A percentile compares a stretch with the other conserved stretches of the same genome.
Evolutionary conservation across 2,888 invertebrate genomes (phyloP).

Genomic region (Tenthredo scrophulariae): DNA sequence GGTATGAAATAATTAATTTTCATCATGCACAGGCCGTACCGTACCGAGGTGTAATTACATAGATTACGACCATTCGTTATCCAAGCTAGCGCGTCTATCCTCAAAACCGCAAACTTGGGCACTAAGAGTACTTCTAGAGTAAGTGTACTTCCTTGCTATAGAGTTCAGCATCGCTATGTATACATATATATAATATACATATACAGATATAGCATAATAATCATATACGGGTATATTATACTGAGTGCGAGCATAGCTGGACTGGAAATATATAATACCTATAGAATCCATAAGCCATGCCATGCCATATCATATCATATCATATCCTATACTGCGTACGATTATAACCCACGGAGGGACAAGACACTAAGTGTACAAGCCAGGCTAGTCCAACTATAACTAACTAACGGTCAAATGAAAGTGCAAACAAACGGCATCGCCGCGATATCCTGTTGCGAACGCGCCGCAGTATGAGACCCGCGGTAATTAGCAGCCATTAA

Average conservation of each 20-base stretch:
- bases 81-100: constrained; percentile 10
- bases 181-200: not conserved
- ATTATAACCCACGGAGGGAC: not conserved
- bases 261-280: not conserved
- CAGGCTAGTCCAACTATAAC: constrained; percentile 30
- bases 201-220: not conserved
- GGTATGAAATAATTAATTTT: constrained; percentile 41
- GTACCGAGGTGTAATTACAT: constrained; percentile 46
- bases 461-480: constrained; percentile 17
- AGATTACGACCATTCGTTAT: constrained; percentile 43
- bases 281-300: constrained; percentile 15
- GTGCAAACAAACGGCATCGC: constrained; percentile 53
- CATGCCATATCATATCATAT: not conserved
- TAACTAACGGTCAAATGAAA: constrained; percentile 53
- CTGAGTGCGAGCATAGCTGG: not conserved
- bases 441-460: constrained; percentile 51
- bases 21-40: constrained; percentile 31
- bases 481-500: constrained; percentile 54
- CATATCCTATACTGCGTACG: not conserved
- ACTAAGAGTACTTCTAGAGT: not conserved
- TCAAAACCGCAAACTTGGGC: constrained; percentile 30
- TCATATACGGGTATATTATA: not conserved
- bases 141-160: not conserved
- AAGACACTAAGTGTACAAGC: constrained; percentile 19
- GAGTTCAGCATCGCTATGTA: not conserved